A percentile compares a stretch with the other conserved stretches of the same genome.
Evolutionary conservation across 2,113 vertebrate genomes (phyloP).

Genomic region (Mellivora capensis): DNA sequence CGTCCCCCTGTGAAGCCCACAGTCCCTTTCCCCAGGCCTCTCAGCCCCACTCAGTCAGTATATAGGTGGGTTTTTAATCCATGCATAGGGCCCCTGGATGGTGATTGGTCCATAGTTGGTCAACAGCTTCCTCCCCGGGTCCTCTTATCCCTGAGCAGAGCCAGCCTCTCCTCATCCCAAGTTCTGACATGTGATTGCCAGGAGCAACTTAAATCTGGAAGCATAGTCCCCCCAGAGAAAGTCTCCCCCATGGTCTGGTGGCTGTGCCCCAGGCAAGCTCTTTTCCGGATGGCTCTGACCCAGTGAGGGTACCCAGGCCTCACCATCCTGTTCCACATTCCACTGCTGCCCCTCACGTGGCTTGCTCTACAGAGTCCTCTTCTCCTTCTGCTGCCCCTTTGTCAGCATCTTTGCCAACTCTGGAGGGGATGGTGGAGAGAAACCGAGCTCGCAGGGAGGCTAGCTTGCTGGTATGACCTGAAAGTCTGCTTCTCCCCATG

Average conservation of each 20-base stretch:
- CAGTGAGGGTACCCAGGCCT: neutral
- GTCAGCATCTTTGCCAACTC: slow-evolving; percentile 77
- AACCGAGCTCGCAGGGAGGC: neutral
- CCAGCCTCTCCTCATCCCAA: neutral
- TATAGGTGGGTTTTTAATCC: neutral
- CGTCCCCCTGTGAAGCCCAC: neutral
- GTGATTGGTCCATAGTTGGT: neutral
- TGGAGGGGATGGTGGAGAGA: neutral
- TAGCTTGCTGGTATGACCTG: neutral
- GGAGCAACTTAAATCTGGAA: neutral
- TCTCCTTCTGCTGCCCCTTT: slow-evolving; percentile 36
- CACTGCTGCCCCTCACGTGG: neutral
- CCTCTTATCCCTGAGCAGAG: neutral
- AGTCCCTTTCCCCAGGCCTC: neutral
- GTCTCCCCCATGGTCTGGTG: neutral
- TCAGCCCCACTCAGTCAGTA: neutral
- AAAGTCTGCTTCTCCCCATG: neutral
- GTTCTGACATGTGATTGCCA: neutral
- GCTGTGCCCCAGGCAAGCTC: neutral
- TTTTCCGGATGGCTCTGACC: neutral
- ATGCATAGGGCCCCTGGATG: neutral
- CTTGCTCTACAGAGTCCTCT: neutral
- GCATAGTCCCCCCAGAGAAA: neutral
- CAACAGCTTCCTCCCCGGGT: neutral
- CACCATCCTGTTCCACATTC: neutral